These are phyloP conservation scores for Meles meles DNA, from an alignment of 2,113 vertebrate genomes.

Conservation along the genomic window DNA sequence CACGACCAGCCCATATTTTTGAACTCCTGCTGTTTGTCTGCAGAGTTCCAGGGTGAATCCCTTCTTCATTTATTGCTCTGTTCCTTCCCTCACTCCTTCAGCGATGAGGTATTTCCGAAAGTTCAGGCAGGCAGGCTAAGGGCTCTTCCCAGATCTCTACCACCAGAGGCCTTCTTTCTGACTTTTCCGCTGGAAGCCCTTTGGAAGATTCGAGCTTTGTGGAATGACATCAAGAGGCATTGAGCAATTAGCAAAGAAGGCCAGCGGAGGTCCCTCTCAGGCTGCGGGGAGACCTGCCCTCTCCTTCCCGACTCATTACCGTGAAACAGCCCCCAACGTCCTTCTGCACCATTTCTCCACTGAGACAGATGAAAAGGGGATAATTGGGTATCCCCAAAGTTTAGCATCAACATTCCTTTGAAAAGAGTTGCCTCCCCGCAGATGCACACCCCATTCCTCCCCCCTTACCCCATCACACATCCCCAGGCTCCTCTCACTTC, in stretches of 20 bases:
- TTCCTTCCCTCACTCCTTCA: background rate
- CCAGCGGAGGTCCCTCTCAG: background rate
- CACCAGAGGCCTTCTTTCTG: background rate
- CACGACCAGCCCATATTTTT: background rate
- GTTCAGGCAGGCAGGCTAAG: background rate
- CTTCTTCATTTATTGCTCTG: background rate
- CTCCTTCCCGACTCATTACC: background rate
- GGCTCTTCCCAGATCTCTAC: background rate
- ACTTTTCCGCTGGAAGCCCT: background rate
- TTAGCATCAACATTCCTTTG: background rate
- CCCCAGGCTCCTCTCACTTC: too few species aligned
- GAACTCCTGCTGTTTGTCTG: background rate
- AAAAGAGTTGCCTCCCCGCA: fast-evolving
- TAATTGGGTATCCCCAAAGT: background rate
- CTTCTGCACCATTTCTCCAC: background rate
- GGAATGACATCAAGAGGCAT: background rate
- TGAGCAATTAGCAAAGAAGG: background rate
- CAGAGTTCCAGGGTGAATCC: background rate
- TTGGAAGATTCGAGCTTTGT: background rate
- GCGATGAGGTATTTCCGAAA: background rate
- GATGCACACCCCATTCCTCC: too few species aligned
- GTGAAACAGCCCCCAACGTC: background rate
- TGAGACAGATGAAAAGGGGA: background rate
- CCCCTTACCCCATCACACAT: fast-evolving
- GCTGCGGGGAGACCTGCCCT: background rate